Percentiles rank a stretch among this genome's conserved stretches.
phyloP scores from a whole-genome alignment of 2,797 vertebrate species.

The Eulemur albifrons region DNA sequence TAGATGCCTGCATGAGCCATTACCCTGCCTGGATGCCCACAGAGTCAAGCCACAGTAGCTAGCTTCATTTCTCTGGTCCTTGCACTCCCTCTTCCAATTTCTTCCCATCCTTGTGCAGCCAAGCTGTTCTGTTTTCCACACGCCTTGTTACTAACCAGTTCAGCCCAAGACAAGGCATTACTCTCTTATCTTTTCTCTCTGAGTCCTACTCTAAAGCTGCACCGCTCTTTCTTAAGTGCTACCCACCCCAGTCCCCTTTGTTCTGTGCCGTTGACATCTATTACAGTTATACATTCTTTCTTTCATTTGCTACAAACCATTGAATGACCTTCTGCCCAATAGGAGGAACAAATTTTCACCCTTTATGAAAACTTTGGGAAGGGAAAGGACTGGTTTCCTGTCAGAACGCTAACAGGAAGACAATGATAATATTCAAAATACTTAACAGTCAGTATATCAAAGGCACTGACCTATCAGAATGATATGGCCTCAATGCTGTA shows the following conservation, averaged over 20 bases:
- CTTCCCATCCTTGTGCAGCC: not conserved
- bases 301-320: not conserved
- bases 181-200: not conserved
- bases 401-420: conserved; percentile 12
- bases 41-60: not conserved
- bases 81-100: not conserved
- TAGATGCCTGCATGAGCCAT: not conserved
- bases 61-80: not conserved
- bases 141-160: not conserved
- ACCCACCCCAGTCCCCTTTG: not conserved
- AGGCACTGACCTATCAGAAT: not conserved
- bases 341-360: not conserved
- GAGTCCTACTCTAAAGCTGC: not conserved
- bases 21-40: not conserved
- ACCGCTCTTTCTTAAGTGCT: not conserved
- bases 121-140: not conserved
- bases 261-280: not conserved
- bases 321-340: not conserved
- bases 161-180: not conserved
- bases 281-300: not conserved
- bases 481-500: not conserved
- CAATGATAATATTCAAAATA: not conserved
- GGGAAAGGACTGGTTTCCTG: not conserved
- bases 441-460: not conserved
- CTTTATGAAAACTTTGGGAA: not conserved